Evolutionary conservation across 1,140 invertebrate genomes (phyloP).

Genomic region (Drosophila paulistorum): DNA sequence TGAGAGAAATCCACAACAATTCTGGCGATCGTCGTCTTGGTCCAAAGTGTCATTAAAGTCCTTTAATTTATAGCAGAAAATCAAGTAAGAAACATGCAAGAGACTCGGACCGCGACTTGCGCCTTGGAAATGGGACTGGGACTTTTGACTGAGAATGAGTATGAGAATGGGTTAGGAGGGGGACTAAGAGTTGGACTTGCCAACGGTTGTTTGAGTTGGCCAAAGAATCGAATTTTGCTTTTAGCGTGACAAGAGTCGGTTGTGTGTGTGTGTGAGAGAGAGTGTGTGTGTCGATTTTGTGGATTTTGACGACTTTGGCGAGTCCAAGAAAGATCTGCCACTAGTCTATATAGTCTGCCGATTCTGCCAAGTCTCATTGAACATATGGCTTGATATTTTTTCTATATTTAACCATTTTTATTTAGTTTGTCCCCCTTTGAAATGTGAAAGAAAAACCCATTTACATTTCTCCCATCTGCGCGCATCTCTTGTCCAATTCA

Average conservation of each 20-base stretch:
- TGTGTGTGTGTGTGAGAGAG: no score
- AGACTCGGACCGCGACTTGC: slow-evolving; percentile 26
- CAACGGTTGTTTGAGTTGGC: slow-evolving; percentile 78
- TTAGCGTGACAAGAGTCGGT: slow-evolving; percentile 59
- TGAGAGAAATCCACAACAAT: slow-evolving; percentile 67
- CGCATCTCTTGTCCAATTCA: slow-evolving; percentile 10
- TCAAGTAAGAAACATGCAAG: slow-evolving; percentile 80
- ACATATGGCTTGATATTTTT: slow-evolving; percentile 69
- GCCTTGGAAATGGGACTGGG: neutral
- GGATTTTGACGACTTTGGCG: no score
- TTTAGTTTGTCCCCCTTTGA: neutral
- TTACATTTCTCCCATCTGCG: slow-evolving; percentile 36
- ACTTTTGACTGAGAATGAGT: slow-evolving; percentile 15
- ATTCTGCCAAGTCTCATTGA: slow-evolving; percentile 70
- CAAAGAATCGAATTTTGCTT: slow-evolving; percentile 79
- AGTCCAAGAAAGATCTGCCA: no score
- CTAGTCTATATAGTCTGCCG: no score
- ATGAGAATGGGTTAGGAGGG: slow-evolving; percentile 27
- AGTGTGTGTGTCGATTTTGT: no score
- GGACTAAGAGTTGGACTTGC: slow-evolving; percentile 31
- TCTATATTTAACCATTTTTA: slow-evolving; percentile 1
- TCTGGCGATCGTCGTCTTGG: slow-evolving; percentile 71
- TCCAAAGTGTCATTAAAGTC: slow-evolving; percentile 81
- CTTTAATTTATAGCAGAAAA: slow-evolving; percentile 82
- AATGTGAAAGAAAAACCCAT: slow-evolving; percentile 10